Base-by-base conservation (phyloP, 2,797 vertebrate species). In the Phataginus tetradactyla region DNA sequence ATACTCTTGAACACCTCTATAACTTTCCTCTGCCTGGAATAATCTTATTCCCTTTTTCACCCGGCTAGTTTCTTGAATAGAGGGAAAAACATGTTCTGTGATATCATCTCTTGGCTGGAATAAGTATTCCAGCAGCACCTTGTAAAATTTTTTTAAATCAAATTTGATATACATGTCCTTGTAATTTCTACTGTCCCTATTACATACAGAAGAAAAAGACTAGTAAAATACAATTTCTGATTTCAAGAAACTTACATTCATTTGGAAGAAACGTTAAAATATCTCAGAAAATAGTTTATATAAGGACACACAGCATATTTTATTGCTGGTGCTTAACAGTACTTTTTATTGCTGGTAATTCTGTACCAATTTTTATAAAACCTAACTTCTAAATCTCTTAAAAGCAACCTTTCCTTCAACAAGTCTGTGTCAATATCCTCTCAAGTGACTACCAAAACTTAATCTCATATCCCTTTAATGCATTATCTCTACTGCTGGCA, bases 361-460 rank as follows among this genome's bases (percentile, higher is more conserved):
- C 71, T 85, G 29, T 59, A 79, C 20, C 59, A 87, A 27, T 25
- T 91, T 94, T 97, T 89, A 86, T 90, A 66, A 86, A 90, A 86
- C 25, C 29, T 87, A 66, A 84, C 29, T 92, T 96, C 64, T 79
- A 95, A 96, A 86, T 64, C 72, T 49, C 53, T 71, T 91, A 63
- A 93, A 96, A 72, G 64, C 34, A 87, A 78, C 2, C 1, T 91
- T 87, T 55, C n/a, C 25, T 80, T 97, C 93, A 80, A 64, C 11
- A 77, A 90, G 23, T 55, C 80, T 57, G 12, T 78, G 90, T 96
- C 95, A 85, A 68, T 90, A 93, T 68, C 75, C 23, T 91, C 84
- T 96, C 95, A 91, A 94, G 69, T 94, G 86, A 87, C 77, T 66
- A 96, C 37, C 29, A 78, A 89, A 64, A 85, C 27, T 88, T 94